Conservation (phyloP, 2,888 invertebrate genomes). For the Apantesis nais region DNA sequence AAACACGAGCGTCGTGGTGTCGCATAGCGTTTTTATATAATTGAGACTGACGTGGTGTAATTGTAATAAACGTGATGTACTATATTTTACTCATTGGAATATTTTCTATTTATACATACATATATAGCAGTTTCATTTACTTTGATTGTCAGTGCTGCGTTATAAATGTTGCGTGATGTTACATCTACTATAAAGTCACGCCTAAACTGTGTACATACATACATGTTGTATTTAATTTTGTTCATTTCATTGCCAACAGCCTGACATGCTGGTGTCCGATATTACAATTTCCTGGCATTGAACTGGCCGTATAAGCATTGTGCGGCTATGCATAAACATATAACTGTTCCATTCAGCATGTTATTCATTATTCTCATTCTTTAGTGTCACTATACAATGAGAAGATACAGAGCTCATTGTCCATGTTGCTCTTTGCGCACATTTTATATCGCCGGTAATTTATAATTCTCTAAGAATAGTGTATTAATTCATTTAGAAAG, state of each 20-base stretch:
- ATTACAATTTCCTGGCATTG: conserved; percentile 42
- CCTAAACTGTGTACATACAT: neutral
- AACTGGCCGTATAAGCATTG: conserved; percentile 27
- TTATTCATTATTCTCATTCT: conserved; percentile 32
- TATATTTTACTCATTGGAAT: conserved; percentile 70
- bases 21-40: conserved; percentile 49
- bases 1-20: conserved; percentile 26
- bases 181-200: neutral
- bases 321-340: conserved; percentile 28
- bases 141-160: too few relatives aligned
- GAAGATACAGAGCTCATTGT: conserved; percentile 37
- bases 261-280: conserved; percentile 24
- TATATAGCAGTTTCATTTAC: too few relatives aligned
- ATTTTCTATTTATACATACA: conserved; percentile 58
- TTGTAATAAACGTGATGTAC: conserved; percentile 63
- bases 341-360: conserved; percentile 32
- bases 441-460: conserved; percentile 28
- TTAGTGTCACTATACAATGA: conserved; percentile 30
- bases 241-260: conserved; percentile 18
- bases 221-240: conserved; percentile 15
- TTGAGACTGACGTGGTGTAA: conserved; percentile 75
- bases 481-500: neutral
- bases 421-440: conserved; percentile 25
- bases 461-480: conserved; percentile 19
- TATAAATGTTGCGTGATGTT: too few relatives aligned